Base-by-base conservation (phyloP, 2,113 vertebrate genomes). In the Myotis yumanensis region DNA sequence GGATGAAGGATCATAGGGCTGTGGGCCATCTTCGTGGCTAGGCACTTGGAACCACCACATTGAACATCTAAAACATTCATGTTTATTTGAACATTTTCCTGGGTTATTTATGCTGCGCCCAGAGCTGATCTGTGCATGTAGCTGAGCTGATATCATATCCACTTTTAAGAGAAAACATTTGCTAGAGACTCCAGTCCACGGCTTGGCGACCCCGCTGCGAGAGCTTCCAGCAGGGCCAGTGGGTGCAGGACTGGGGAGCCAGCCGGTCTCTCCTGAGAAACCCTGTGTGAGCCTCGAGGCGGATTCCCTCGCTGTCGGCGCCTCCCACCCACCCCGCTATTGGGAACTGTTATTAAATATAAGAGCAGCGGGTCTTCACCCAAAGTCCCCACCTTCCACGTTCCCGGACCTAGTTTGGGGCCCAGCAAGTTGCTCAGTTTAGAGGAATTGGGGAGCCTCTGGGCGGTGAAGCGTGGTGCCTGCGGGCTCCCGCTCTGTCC, bases 321-420 rank as follows among this genome's bases (percentile, higher is more conserved):
- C 40, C 11, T 35, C 32, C 68, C 40, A 30, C 5, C 46, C 37
- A 5, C 22, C 10, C 46, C n/a, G 71, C 18, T 43, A 75, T 96
- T 93, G 57, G 85, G 85, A 84, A 68, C 81, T 77, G 73, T 89
- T 94, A 95, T 80, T 86, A 95, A 92, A 76, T 54, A 71, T 51
- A 91, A 90, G 10, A 95, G 91, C 75, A 89, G 52, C 75, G 75
- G 75, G 86, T 93, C 94, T 81, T 79, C 76, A 71, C n/a, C 59
- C 22, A 85, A 89, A 92, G 92, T 64, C 90, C 57, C 71, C 72
- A 91, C 90, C 86, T 82, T 95, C 80, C 64, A 20, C 37, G 40
- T 30, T 91, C 91, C 43, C 54, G 96, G 96, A 97, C 97, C 97
- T 97, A 95, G 32, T 97, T 97, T 92, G 88, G 48, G 96, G 90